Evolutionary conservation across 35 echinoderm and acorn worm species (phyloP).

Genomic region (Ophiothrix spiculata): DNA sequence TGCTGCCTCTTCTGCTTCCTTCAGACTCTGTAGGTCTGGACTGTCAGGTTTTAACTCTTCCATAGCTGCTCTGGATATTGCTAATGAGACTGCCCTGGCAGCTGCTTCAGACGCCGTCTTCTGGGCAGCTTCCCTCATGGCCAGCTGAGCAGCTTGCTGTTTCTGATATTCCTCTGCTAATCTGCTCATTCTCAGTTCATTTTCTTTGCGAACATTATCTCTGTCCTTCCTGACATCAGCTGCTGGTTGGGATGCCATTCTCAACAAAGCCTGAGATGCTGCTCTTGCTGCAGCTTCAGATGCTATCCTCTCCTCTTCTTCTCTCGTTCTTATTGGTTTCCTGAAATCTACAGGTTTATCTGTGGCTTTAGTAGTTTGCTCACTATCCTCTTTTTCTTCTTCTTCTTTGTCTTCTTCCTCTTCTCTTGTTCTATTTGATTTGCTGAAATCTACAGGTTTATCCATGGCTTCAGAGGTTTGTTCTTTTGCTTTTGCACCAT

Average conservation of each 20-base stretch:
- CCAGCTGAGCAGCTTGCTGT: neutral
- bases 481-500: too few species aligned
- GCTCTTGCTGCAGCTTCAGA: neutral
- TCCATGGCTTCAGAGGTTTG: too few species aligned
- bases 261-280: neutral
- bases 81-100: neutral
- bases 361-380: too few species aligned
- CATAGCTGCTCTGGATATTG: neutral
- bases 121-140: neutral
- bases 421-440: too few species aligned
- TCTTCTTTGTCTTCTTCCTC: too few species aligned
- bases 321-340: neutral
- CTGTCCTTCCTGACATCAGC: neutral
- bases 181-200: neutral
- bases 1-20: neutral
- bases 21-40: neutral
- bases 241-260: neutral
- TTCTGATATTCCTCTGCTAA: neutral
- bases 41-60: neutral
- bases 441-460: too few species aligned
- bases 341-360: neutral
- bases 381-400: too few species aligned
- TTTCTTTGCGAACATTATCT: neutral
- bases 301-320: neutral
- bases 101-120: neutral